Evolutionary conservation across 2,888 invertebrate species (phyloP).

Genomic region (Xanthia togata): DNA sequence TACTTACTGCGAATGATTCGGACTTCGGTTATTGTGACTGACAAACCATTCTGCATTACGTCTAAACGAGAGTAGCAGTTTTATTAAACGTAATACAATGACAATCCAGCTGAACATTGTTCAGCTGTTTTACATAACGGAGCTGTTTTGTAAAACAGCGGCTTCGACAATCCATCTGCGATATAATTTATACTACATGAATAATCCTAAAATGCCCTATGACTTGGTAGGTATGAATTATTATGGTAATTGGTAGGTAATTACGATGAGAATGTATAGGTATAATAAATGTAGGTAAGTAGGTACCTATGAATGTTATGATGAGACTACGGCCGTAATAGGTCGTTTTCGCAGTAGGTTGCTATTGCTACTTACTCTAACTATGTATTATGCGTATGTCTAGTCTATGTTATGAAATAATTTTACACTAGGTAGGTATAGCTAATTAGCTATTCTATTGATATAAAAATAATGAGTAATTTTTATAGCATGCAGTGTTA

Average conservation of each 20-base stretch:
- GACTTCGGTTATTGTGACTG: no score
- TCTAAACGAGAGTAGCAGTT: no score
- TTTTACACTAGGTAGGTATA: background rate
- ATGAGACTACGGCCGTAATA: background rate
- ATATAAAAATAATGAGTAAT: background rate
- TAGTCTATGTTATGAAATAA: background rate
- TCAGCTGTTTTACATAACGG: no score
- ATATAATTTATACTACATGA: background rate
- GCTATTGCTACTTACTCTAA: background rate
- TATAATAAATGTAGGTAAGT: no score
- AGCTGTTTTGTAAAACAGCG: no score
- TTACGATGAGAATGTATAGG: conserved; percentile 2
- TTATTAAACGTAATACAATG: no score
- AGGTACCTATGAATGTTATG: background rate
- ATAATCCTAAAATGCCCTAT: background rate
- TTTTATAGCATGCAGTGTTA: conserved; percentile 43
- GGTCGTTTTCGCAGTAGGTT: background rate
- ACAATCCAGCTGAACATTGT: no score
- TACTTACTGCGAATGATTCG: no score
- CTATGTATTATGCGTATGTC: background rate
- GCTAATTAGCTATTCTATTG: conserved; percentile 3
- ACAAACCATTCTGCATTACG: no score
- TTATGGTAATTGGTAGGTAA: background rate
- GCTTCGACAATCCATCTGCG: no score
- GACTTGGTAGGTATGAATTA: background rate